A percentile compares a stretch with the other conserved stretches of the same genome.
phyloP scores from a whole-genome alignment of 2,888 invertebrate genomes.

The Harpalus rufipes region DNA sequence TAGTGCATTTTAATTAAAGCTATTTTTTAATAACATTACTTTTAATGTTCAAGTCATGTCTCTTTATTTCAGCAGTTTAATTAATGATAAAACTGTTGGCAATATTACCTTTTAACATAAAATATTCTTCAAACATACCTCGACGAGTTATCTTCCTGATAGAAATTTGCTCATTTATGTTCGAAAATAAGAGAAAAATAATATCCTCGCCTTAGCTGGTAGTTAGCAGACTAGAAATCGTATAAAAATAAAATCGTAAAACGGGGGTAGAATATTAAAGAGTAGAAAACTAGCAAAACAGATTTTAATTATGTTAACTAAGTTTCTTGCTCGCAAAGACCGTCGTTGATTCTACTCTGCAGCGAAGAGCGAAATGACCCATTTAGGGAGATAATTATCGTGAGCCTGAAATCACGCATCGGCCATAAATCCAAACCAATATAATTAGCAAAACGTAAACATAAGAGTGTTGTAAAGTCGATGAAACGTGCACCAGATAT shows the following conservation, averaged over 20 bases:
- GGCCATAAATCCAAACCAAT: slow-evolving; percentile 31
- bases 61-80: too few species aligned
- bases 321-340: background rate
- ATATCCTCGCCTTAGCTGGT: background rate
- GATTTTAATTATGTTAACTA: slow-evolving; percentile 7
- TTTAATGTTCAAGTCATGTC: too few species aligned
- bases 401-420: slow-evolving; percentile 39
- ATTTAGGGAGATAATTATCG: slow-evolving; percentile 46
- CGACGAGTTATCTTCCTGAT: too few species aligned
- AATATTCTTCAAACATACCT: too few species aligned
- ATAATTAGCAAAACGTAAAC: slow-evolving; percentile 51
- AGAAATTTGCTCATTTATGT: too few species aligned
- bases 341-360: background rate
- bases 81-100: too few species aligned
- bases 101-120: too few species aligned
- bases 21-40: too few species aligned
- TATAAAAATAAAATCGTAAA: background rate
- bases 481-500: slow-evolving; percentile 60
- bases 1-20: too few species aligned
- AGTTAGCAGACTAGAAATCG: background rate
- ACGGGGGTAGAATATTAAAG: background rate
- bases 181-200: too few species aligned
- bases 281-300: background rate
- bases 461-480: slow-evolving; percentile 62
- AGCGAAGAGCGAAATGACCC: slow-evolving; percentile 1